Evolutionary conservation across 2,888 invertebrate species (phyloP), one percentile per base, ranked within the genome.

Genomic region (Caenorhabditis drosophilae): DNA sequence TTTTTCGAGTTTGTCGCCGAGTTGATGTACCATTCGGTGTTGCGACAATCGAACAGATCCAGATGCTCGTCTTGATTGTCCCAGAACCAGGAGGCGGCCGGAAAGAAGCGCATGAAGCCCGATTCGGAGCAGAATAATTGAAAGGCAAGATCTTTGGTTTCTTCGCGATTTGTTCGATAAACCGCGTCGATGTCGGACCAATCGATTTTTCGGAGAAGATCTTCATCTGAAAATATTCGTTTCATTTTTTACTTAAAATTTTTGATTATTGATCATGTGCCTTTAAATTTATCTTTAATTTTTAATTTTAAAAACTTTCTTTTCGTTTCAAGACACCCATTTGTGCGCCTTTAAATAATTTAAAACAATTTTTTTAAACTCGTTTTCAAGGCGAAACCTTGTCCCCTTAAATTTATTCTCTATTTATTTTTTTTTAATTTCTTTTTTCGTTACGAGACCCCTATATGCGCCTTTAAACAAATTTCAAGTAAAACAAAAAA

Each of bases 1-100:
- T 97, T 96, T 86, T 98, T 98, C 9, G 96, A 93, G 80, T 94
- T 94, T 0, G 96, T 94, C 0, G 97, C 93, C 0, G 96, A 96
- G 86, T 95, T 92, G 71, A 97, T 93, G 84, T 93, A 98, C 86
- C 86, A 87, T 62, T 84, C 85, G 27, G 85, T 81, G 16, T 84
- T 83, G 44, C 87, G 75, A 71, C 86, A 95, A 84, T 98, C 97
- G 85, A 92, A 97, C 1, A 90, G 88, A 84, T 94, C 93, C 47
- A 73, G 53, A 23, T 55, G 59, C 20, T 73, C 72, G n/a, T 73
- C 71, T 31, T 67, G 50, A 58, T 75, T 76, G 45, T 84, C 82
- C 75, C 75, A 83, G 45, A 76, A 75, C 83, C 83, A 83, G 2
- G 80, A 76, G 4, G 83, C 76, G 4, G 81, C 81, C 64, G 98